A percentile compares a stretch with the other conserved stretches of the same genome.
Conservation (phyloP, 2,888 invertebrate genomes). For the Caenorhabditis sp. region DNA sequence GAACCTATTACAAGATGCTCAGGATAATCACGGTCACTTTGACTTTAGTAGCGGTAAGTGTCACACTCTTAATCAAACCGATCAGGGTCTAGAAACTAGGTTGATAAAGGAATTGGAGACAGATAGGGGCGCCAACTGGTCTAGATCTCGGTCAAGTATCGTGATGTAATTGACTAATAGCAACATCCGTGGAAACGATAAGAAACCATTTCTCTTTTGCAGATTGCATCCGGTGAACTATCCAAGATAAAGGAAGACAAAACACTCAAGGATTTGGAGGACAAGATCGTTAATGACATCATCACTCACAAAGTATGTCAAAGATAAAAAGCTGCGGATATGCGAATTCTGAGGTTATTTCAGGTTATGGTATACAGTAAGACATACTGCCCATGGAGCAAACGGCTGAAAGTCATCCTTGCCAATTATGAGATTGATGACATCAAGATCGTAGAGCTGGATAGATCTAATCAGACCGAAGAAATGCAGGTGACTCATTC, state of each 20-base stretch:
- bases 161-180: conserved; percentile 30
- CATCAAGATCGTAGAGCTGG: conserved; percentile 75
- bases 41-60: conserved; percentile 41
- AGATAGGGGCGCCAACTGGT: conserved; percentile 56
- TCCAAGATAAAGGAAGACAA: conserved; percentile 63
- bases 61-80: neutral
- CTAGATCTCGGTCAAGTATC: conserved; percentile 61
- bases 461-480: conserved; percentile 70
- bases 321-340: neutral
- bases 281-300: conserved; percentile 64
- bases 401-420: conserved; percentile 72
- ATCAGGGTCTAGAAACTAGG: conserved; percentile 39
- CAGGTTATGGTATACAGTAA: conserved; percentile 79
- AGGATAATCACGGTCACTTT: conserved; percentile 51
- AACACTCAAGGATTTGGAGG: conserved; percentile 62
- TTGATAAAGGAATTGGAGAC: conserved; percentile 30
- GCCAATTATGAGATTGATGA: conserved; percentile 74
- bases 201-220: no score
- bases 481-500: conserved; percentile 72
- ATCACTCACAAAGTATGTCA: conserved; percentile 57
- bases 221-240: conserved; percentile 52
- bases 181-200: conserved; percentile 15
- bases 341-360: conserved; percentile 7
- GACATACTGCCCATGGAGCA: conserved; percentile 78
- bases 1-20: conserved; percentile 34